Percentiles rank a stretch among this genome's conserved stretches.
These are phyloP conservation scores for Tolmerus cingulatus DNA, from an alignment of 2,888 invertebrate species.

Conservation along the genomic window DNA sequence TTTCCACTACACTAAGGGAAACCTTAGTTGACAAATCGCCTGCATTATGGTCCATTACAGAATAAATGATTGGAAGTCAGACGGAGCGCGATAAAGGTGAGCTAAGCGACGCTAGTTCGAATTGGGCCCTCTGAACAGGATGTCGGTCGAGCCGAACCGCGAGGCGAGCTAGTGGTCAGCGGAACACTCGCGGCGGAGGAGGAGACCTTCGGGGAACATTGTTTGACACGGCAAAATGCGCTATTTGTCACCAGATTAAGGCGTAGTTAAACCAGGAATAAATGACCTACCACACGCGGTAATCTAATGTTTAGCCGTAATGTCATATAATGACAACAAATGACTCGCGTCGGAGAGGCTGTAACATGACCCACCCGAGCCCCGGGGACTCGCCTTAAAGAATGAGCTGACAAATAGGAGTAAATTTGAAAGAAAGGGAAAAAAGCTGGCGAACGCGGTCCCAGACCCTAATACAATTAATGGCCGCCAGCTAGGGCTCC, in stretches of 20 bases:
- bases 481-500: background rate
- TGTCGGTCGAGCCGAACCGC: background rate
- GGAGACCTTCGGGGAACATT: background rate
- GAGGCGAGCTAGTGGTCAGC: background rate
- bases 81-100: background rate
- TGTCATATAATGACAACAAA: slow-evolving; percentile 52
- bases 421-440: background rate
- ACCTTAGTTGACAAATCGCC: slow-evolving; percentile 1
- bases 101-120: background rate
- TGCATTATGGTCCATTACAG: slow-evolving; percentile 24
- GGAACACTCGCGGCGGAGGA: background rate
- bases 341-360: slow-evolving; percentile 48
- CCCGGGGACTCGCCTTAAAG: background rate
- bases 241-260: slow-evolving; percentile 47
- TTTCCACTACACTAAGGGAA: background rate
- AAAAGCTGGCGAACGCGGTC: background rate
- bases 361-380: slow-evolving; percentile 16
- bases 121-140: background rate
- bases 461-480: slow-evolving; percentile 13
- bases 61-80: slow-evolving; percentile 8
- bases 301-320: slow-evolving; percentile 51
- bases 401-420: slow-evolving; percentile 11
- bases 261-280: slow-evolving; percentile 43
- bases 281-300: slow-evolving; percentile 39
- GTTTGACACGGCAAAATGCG: slow-evolving; percentile 26